Conservation (phyloP, 1,140 invertebrate species). For the Apis mellifera region Amel_HAv3.1 CM009931.2:4914501-4915000, state of each 20-base stretch:
- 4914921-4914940: not conserved
- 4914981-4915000: conserved; percentile 63
- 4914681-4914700: conserved; percentile 20
- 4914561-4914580: not conserved
- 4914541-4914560: no score
- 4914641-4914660: conserved; percentile 26
- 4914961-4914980: conserved; percentile 19
- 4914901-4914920: no score
- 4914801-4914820: conserved; percentile 37
- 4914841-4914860: conserved; percentile 42
- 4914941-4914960: conserved; percentile 60
- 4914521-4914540: no score
- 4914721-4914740: conserved; percentile 41
- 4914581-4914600: not conserved
- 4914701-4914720: conserved; percentile 24
- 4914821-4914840: conserved; percentile 19
- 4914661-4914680: not conserved
- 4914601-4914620: not conserved
- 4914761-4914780: conserved; percentile 28
- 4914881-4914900: not conserved
- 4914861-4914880: not conserved
- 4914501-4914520: no score
- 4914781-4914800: conserved; percentile 15
- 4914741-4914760: conserved; percentile 16
- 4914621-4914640: not conserved